Evolutionary conservation across 2,797 vertebrate genomes (phyloP), one percentile per base, ranked within the genome.

Genomic region (Lateolabrax maculatus): DNA sequence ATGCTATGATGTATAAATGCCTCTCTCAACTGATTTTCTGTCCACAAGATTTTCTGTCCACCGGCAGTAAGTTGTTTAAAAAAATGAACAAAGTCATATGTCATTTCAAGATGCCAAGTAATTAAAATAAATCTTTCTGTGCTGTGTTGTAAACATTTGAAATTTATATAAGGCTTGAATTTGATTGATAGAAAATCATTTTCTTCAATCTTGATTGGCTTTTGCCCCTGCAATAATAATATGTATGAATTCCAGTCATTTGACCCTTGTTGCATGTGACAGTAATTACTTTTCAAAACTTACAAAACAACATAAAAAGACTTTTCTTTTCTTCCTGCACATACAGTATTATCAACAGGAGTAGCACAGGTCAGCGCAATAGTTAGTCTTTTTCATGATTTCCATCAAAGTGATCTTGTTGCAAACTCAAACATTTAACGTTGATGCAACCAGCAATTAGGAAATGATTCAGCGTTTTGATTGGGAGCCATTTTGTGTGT

Each of bases 391-490:
- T n/a, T 75, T 80, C 39, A 62, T 75, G 71, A 76, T 84, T 86
- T 79, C 43, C 74, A 78, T 90, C 80, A 88, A 80, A 77, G 44
- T 52, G 37, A 60, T 76, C 64, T 67, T 56, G 77, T 83, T 67
- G 77, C 53, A 61, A n/a, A 70, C 69, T 77, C 65, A 83, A 83
- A 89, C 80, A 75, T 91, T 88, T 79, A 85, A 71, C 71, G 39
- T 84, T 77, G 71, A 78, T 23, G 70, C 79, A 91, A 89, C 86
- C 75, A 39, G 86, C 87, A 94, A 94, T 94, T 94, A 94, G 87
- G 39, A 84, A 79, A 85, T 86, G 88, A 93, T 92, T 91, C 87
- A 76, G 80, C 76, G 65, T 79, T 93, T 90, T 93, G 91, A 95
- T 94, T 93, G 88, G 84, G 82, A 80, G 85, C 75, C 80, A 73